Base-by-base conservation (phyloP, 64 coral and sea anemone species). In the Hydrozoanthus tunicans region DNA sequence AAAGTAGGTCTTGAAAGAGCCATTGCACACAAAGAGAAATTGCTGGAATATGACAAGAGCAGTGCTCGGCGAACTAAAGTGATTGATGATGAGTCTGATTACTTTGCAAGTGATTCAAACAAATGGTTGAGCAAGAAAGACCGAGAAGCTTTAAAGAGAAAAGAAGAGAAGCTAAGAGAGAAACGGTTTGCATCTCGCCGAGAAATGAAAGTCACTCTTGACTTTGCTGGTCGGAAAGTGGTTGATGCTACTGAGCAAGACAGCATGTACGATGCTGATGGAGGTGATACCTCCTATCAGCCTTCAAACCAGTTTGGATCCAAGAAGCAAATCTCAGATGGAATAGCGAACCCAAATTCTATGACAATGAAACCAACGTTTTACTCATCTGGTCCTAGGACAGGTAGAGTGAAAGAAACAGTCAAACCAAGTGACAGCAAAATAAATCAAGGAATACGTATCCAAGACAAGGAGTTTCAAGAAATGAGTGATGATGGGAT, bases 31-130 rank as follows among this genome's bases (percentile, higher is more conserved):
- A 99, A 99, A 64, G 91, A 99, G 53, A 96, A 89, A 25, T 73
- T 99, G 25, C 67, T 99, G 76, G 97, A 99, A 63, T 99, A 92
- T 85, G 94, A 99, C 53, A 99, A 95, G 83, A 94, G 92, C 20
- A 95, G 97, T 61, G 92, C 90, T 9, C 80, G 97, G 9, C 91
- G 97, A 64, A 99, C 97, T 6, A 95, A 96, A 53, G 97, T 99
- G 56, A 99, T 99, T 80, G 97, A 99, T 26, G 97, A 99, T 64
- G 97, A 99, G 23, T 95, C 91, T 73, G 97, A 99, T 59, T 99
- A 99, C 69, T 99, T 99, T 92, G 94, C 97, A 11, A 94, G 92
- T 56, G 91, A 99, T 65, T 73, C 79, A 43, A 98, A 92, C n/a
- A 91, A 82, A 51, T 99, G 97, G 97, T 78, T 99, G 62, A 91